These are phyloP conservation scores for Grammomys surdaster DNA, from an alignment of 2,113 vertebrate species.

Conservation along the genomic window DNA sequence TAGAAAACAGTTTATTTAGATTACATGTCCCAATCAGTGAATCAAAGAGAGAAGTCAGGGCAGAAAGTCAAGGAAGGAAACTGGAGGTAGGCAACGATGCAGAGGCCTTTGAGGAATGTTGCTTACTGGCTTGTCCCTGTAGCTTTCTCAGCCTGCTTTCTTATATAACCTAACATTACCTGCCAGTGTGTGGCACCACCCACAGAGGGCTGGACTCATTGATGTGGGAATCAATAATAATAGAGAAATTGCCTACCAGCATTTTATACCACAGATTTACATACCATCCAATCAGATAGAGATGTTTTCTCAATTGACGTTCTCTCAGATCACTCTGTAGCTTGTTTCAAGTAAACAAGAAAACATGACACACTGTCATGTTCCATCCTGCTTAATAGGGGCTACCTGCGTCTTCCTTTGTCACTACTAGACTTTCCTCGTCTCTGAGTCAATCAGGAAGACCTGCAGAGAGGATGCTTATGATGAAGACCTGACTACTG, in stretches of 20 bases:
- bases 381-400: slow-evolving; percentile 59
- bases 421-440: slow-evolving; percentile 27
- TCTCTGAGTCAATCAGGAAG: slow-evolving; percentile 66
- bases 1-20: background rate
- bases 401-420: slow-evolving; percentile 58
- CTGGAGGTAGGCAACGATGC: background rate
- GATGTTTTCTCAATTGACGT: background rate
- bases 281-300: too few relatives aligned
- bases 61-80: background rate
- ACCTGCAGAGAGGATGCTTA: slow-evolving; percentile 46
- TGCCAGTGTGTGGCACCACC: background rate
- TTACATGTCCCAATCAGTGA: background rate
- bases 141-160: too few relatives aligned
- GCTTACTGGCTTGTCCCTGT: background rate
- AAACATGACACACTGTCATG: background rate
- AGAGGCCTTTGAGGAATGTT: background rate
- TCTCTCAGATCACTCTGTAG: too few relatives aligned
- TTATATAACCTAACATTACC: background rate
- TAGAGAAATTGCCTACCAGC: background rate
- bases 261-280: background rate
- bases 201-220: too few relatives aligned
- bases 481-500: background rate
- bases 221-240: background rate
- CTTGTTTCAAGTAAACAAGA: background rate
- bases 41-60: background rate